Evolutionary conservation across 2,888 invertebrate genomes (phyloP).

Genomic region (Sialis lutaria): DNA sequence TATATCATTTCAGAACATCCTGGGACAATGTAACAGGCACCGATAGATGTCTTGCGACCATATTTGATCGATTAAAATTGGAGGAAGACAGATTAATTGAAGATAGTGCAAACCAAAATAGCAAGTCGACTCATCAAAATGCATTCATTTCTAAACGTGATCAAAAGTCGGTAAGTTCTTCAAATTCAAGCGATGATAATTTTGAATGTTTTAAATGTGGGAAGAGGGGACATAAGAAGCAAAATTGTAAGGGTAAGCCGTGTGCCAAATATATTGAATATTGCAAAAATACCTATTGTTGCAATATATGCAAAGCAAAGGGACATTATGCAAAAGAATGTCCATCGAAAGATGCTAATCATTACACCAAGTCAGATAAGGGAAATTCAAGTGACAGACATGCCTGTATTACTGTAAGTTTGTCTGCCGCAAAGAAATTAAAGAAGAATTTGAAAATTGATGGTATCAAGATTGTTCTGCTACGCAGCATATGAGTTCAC

Average conservation of each 20-base stretch:
- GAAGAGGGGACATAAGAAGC: conserved; percentile 5
- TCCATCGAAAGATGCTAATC: background rate
- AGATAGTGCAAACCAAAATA: too few species aligned
- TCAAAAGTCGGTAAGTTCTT: too few species aligned
- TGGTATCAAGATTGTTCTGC: conserved; percentile 7
- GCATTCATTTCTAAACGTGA: too few species aligned
- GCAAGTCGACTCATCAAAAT: too few species aligned
- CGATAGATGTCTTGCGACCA: background rate
- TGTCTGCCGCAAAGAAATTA: conserved; percentile 6
- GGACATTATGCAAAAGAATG: conserved; percentile 8
- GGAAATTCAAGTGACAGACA: background rate
- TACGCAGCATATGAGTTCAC: conserved; percentile 7
- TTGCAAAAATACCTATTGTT: too few species aligned
- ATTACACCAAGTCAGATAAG: background rate
- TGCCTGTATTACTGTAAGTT: conserved; percentile 6
- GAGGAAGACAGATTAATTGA: too few species aligned
- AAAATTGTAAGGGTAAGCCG: conserved; percentile 1
- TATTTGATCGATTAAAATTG: background rate
- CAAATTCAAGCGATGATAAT: too few species aligned
- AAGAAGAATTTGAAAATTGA: background rate
- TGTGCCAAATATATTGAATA: too few species aligned
- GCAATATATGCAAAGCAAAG: conserved; percentile 4
- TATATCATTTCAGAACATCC: background rate
- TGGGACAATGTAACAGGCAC: background rate
- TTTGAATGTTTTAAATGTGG: background rate